Evolutionary conservation across 2,113 vertebrate genomes (phyloP), one percentile per base, ranked within the genome.

Genomic region (Brachypodius melanocephalos): DNA sequence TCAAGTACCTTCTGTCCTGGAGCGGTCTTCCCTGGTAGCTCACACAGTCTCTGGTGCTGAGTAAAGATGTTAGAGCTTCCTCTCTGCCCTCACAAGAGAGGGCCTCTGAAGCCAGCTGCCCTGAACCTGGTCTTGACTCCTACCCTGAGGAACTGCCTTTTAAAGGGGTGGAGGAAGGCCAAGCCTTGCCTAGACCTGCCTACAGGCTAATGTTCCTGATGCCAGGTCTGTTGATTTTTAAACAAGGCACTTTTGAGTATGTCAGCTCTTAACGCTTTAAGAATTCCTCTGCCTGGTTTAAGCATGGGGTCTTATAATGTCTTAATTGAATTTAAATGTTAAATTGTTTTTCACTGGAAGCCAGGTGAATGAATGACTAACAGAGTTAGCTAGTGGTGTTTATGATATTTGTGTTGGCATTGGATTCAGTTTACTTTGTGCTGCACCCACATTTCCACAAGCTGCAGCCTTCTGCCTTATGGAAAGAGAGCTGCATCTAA

Each of bases 371-470:
- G 85, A 90, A 58, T 93, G 74, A 93, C 78, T 63, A 66, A 55
- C 29, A 34, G 59, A 81, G 52, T 63, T 81, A 89, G 59, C 42
- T 62, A 59, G 38, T 43, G 38, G 24, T 54, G 51, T 69, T 89
- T 63, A 26, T 77, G 28, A n/a, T 82, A 40, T 88, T 96, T 96
- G 45, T 80, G 81, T 94, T 89, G 87, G 81, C 84, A 36, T 48
- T 91, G 28, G 54, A 22, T 90, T 80, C 36, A 13, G 46, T 95
- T 94, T 93, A 88, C 67, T 80, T 96, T 59, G 55, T 83, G 55
- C 82, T 83, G 28, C 91, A 77, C 78, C 74, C 67, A 83, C 32
- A 29, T 89, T 87, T 89, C 42, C 38, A 59, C 43, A 46, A 72
- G 6, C 32, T 61, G 28, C 45, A 68, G 66, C 36, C 43, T 67